These are phyloP conservation scores for Thalpophila matura DNA, from an alignment of 2,888 invertebrate species.

Conservation along the genomic window DNA sequence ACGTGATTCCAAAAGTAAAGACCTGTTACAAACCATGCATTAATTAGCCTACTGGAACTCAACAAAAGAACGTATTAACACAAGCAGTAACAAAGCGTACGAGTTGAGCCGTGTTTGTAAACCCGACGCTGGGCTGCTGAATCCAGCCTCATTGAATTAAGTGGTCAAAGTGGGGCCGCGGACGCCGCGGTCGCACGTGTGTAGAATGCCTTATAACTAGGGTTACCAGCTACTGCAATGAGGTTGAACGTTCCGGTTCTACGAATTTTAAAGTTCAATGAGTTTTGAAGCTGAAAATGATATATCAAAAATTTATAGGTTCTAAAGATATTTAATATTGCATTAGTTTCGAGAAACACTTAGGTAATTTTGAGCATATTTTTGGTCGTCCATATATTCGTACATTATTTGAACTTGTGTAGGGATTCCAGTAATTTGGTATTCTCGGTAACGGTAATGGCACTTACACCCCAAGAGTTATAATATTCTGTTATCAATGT, in stretches of 20 bases:
- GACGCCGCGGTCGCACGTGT: constrained; percentile 72
- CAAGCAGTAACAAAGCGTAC: constrained; percentile 63
- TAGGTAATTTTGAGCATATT: constrained; percentile 3
- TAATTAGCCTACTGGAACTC: constrained; percentile 54
- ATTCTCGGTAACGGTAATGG: constrained; percentile 41
- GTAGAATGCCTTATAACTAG: constrained; percentile 70
- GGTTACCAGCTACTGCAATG: constrained; percentile 37
- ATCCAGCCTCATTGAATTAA: constrained; percentile 80
- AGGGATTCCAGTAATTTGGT: constrained; percentile 26
- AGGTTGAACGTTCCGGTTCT: background rate
- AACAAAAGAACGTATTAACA: constrained; percentile 61
- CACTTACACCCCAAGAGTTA: constrained; percentile 21
- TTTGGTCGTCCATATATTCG: constrained; percentile 4
- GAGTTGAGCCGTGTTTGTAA: constrained; percentile 70
- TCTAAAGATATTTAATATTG: constrained; percentile 2
- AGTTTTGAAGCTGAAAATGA: background rate
- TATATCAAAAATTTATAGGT: background rate
- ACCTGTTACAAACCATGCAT: constrained; percentile 38
- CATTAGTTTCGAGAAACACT: constrained; percentile 13
- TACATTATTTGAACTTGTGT: constrained; percentile 4
- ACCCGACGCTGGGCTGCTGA: constrained; percentile 68
- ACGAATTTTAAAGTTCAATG: constrained; percentile 10
- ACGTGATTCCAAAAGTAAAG: constrained; percentile 32
- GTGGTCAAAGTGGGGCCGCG: constrained; percentile 76
- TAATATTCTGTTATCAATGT: too few relatives aligned